Evolutionary conservation across 2,113 vertebrate species (phyloP).

Genomic region (Pelodiscus sinensis): DNA sequence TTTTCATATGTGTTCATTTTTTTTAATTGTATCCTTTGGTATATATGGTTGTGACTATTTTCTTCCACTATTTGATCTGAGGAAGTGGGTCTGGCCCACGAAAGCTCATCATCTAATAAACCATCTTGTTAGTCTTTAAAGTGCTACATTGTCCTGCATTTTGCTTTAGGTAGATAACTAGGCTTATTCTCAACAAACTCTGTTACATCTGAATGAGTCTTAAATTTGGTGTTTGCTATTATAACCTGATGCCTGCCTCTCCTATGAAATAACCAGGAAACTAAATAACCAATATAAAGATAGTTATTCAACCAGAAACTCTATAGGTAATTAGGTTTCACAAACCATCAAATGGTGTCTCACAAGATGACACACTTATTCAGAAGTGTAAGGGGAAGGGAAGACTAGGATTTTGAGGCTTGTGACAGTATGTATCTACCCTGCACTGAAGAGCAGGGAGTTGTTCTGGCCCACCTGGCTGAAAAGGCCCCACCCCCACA

Average conservation of each 20-base stretch:
- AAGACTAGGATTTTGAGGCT: neutral
- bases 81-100: no score
- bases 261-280: accelerated
- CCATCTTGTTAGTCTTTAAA: no score
- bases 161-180: neutral
- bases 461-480: no score
- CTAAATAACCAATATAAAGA: neutral
- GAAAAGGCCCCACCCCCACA: no score
- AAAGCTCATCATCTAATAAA: no score
- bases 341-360: neutral
- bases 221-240: neutral
- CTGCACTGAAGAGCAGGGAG: no score
- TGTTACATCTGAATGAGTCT: neutral
- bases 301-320: neutral
- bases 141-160: no score
- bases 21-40: no score
- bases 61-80: no score
- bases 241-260: neutral
- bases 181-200: neutral
- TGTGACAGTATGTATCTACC: no score
- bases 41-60: no score
- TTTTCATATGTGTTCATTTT: no score
- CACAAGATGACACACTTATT: neutral
- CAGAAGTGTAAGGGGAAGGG: neutral
- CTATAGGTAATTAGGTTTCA: neutral